A percentile compares a stretch with the other conserved stretches of the same genome.
Conservation (phyloP, 2,797 vertebrate genomes). For the Mus minutoides region DNA sequence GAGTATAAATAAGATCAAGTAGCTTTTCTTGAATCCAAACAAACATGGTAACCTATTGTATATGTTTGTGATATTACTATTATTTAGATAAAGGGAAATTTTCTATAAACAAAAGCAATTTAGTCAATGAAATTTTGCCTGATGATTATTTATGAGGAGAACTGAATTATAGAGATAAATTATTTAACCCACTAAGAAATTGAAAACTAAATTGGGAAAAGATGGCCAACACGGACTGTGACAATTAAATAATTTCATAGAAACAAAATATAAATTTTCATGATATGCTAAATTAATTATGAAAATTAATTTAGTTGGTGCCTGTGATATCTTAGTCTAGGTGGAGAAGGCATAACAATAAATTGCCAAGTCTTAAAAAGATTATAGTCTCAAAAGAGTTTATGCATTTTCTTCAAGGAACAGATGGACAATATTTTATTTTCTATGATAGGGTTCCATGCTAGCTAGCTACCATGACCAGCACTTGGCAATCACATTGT, state of each 20-base stretch:
- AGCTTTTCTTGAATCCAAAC: neutral
- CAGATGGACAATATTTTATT: neutral
- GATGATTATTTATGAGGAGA: neutral
- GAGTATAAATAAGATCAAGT: neutral
- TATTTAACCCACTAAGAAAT: neutral
- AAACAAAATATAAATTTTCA: conserved; percentile 16
- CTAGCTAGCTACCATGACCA: neutral
- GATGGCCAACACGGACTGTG: neutral
- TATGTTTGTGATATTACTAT: neutral
- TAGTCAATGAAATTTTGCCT: neutral
- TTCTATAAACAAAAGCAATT: neutral
- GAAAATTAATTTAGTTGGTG: conserved; percentile 12
- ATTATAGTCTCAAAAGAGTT: neutral
- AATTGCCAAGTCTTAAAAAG: neutral
- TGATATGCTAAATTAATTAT: conserved; percentile 36
- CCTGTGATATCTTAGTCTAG: neutral
- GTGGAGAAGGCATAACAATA: neutral
- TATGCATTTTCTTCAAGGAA: conserved; percentile 27
- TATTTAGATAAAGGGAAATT: neutral
- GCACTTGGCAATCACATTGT: neutral
- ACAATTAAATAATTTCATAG: neutral
- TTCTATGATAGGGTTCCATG: neutral
- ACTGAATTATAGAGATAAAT: neutral
- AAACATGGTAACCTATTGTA: neutral
- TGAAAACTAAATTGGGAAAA: neutral